Percentiles rank a stretch among this genome's conserved stretches.
Conservation (phyloP, 2,888 invertebrate species). For the Heliconius ismenius region DNA sequence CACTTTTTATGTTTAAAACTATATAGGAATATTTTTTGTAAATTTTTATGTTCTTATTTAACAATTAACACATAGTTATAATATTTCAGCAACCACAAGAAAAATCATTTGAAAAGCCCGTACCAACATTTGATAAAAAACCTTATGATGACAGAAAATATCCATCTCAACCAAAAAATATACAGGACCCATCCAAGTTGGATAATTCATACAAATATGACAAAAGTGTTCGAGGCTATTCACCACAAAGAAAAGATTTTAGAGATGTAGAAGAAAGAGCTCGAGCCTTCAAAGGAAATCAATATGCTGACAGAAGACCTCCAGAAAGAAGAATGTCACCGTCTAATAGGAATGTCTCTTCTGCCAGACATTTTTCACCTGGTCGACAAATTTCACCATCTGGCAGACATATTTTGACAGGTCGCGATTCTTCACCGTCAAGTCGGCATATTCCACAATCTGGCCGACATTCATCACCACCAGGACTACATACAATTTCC, state of each 20-base stretch:
- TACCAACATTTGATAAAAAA: conserved; percentile 33
- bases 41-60: background rate
- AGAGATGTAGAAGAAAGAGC: conserved; percentile 40
- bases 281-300: conserved; percentile 43
- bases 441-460: conserved; percentile 44
- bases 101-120: conserved; percentile 40
- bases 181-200: conserved; percentile 31
- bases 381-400: conserved; percentile 40
- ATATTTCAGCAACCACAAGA: conserved; percentile 32
- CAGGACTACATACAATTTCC: conserved; percentile 19
- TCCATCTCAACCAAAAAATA: conserved; percentile 23
- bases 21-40: no score
- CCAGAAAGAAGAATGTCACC: conserved; percentile 47
- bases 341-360: conserved; percentile 42
- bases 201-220: conserved; percentile 29
- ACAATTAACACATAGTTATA: background rate
- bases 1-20: no score
- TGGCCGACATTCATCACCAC: conserved; percentile 36
- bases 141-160: conserved; percentile 40
- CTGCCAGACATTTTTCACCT: conserved; percentile 34
- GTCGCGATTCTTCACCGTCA: conserved; percentile 43
- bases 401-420: conserved; percentile 23
- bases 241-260: conserved; percentile 32
- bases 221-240: conserved; percentile 26
- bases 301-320: conserved; percentile 42